Percentiles rank a stretch among this genome's conserved stretches.
phyloP scores from a whole-genome alignment of 1,140 invertebrate genomes.

The Drosophila mauritiana region DNA sequence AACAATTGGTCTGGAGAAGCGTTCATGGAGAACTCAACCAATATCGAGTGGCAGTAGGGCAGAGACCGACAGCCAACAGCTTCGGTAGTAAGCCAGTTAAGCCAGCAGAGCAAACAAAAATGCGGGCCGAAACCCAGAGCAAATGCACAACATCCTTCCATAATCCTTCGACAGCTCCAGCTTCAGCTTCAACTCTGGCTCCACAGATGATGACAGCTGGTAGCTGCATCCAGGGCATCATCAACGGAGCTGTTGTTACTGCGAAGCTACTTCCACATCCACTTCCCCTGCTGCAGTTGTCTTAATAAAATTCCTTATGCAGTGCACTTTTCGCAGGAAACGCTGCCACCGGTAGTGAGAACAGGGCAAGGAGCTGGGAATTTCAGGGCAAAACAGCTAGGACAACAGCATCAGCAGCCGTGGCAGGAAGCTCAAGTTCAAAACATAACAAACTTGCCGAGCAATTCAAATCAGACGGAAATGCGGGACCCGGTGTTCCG shows the following conservation, averaged over 20 bases:
- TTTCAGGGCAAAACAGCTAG: conserved; percentile 9
- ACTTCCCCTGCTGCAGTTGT: conserved; percentile 52
- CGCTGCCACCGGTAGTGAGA: conserved; percentile 51
- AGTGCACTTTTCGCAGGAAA: conserved; percentile 75
- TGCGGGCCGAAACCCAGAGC: conserved; percentile 64
- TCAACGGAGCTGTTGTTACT: conserved; percentile 55
- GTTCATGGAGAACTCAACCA: conserved; percentile 49
- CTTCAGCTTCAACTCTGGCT: conserved; percentile 11
- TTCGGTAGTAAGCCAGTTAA: conserved; percentile 70
- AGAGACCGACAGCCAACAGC: conserved; percentile 54
- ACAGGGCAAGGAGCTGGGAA: conserved; percentile 33
- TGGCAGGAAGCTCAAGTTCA: conserved; percentile 80
- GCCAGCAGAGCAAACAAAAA: conserved; percentile 73
- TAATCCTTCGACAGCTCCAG: conserved; percentile 74
- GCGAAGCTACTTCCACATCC: conserved; percentile 10
- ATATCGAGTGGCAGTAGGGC: conserved; percentile 39
- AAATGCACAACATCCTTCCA: conserved; percentile 76
- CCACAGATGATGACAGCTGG: conserved; percentile 34
- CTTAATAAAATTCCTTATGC: conserved; percentile 81
- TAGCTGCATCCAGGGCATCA: conserved; percentile 47
- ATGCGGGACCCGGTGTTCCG: conserved; percentile 53
- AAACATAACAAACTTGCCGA: conserved; percentile 79
- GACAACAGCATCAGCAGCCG: conserved; percentile 40
- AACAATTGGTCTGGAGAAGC: conserved; percentile 34
- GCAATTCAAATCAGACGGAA: conserved; percentile 81